phyloP scores from a whole-genome alignment of 2,888 invertebrate genomes.

The Idaea aversata region DNA sequence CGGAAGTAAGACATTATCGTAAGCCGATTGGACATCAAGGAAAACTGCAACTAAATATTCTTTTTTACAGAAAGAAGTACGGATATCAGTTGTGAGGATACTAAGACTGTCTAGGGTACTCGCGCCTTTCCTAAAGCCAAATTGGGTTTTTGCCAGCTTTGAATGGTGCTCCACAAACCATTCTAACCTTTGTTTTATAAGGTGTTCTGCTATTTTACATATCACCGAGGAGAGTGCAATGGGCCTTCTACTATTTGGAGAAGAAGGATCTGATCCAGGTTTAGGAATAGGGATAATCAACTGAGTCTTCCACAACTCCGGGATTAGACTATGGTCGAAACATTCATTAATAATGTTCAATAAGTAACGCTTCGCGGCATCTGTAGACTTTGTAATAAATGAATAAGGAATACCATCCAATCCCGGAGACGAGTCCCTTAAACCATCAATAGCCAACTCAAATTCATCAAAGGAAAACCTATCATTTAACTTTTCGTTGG shows the following conservation, averaged over 20 bases:
- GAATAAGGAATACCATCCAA: constrained; percentile 16
- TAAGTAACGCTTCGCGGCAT: constrained; percentile 5
- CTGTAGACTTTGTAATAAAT: constrained; percentile 10
- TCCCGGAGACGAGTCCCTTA: constrained; percentile 16
- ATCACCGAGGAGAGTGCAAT: constrained; percentile 28
- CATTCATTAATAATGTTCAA: constrained; percentile 7
- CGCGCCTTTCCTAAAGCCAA: constrained; percentile 32
- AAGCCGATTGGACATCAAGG: constrained; percentile 21
- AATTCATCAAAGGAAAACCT: constrained; percentile 13
- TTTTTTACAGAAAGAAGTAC: constrained; percentile 19
- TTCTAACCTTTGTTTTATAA: constrained; percentile 12
- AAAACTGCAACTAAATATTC: constrained; percentile 19
- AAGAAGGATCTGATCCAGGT: constrained; percentile 22
- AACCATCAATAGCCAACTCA: constrained; percentile 5
- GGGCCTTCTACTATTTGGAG: constrained; percentile 21
- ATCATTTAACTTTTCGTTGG: no score
- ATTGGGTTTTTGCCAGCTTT: constrained; percentile 5
- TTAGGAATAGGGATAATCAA: constrained; percentile 31
- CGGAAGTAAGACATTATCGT: constrained; percentile 27
- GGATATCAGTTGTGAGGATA: constrained; percentile 27
- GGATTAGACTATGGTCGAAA: constrained; percentile 11
- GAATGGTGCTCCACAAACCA: constrained; percentile 7
- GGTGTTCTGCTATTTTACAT: constrained; percentile 27
- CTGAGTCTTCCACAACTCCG: constrained; percentile 27
- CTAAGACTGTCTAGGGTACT: constrained; percentile 33